These are phyloP conservation scores for Triplophysa bombifrons DNA, from an alignment of 2,797 vertebrate genomes.

Conservation along the genomic window DNA sequence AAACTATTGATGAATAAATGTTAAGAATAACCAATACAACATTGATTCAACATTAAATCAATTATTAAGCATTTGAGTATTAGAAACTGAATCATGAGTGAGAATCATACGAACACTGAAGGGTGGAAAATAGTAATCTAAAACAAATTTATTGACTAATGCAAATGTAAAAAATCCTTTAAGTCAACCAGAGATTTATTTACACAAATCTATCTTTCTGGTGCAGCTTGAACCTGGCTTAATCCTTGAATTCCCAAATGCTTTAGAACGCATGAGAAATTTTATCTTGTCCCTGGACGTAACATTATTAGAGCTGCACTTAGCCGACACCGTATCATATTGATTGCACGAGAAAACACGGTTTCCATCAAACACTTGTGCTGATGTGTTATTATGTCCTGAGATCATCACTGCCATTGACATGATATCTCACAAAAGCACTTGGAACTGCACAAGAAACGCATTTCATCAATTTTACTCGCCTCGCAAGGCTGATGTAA, in stretches of 20 bases:
- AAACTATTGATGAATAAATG: too few species aligned
- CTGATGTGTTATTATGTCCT: conserved; percentile 31
- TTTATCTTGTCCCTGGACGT: conserved; percentile 6
- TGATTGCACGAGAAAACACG: conserved; percentile 9
- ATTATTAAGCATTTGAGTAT: too few species aligned
- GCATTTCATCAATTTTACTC: neutral
- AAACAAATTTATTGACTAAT: too few species aligned
- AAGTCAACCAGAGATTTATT: neutral
- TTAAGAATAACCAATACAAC: too few species aligned
- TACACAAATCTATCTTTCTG: neutral
- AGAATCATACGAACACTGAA: too few species aligned
- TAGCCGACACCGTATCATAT: conserved; percentile 16
- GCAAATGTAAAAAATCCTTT: neutral
- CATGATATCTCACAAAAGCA: conserved; percentile 6
- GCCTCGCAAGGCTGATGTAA: conserved; percentile 16
- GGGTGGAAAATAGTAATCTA: too few species aligned
- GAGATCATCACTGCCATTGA: conserved; percentile 20
- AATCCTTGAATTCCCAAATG: neutral
- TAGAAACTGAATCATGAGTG: too few species aligned
- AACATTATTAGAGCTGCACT: conserved; percentile 17
- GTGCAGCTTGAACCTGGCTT: neutral
- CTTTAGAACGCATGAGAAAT: conserved; percentile 1
- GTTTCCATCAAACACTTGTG: conserved; percentile 40
- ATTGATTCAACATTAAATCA: too few species aligned
- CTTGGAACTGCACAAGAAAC: conserved; percentile 1